phyloP scores from a whole-genome alignment of 2,888 invertebrate genomes.

The Lypha dubia region DNA sequence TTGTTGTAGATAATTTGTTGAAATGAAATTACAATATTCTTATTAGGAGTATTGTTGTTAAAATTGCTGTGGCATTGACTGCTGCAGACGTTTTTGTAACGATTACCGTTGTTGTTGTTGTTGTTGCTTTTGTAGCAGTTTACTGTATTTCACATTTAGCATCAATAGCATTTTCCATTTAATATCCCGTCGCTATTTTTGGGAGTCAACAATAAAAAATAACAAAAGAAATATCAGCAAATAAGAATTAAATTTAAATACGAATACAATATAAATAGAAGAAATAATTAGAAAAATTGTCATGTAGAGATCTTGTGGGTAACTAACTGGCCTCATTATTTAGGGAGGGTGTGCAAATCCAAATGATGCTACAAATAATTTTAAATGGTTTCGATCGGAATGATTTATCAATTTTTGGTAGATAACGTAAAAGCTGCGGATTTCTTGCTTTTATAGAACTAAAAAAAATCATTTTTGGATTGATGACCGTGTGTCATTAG shows the following conservation, averaged over 20 bases:
- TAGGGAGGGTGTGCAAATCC: not conserved
- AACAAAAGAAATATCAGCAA: conserved; percentile 35
- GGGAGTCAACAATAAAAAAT: conserved; percentile 39
- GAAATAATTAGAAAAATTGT: conserved; percentile 15
- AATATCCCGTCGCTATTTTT: conserved; percentile 52
- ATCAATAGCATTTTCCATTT: conserved; percentile 54
- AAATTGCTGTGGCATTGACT: conserved; percentile 28
- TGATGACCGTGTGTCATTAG: too few species aligned
- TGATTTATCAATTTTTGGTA: too few species aligned
- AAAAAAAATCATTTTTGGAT: too few species aligned
- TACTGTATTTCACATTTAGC: conserved; percentile 39
- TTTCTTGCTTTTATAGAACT: too few species aligned
- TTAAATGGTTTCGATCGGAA: too few species aligned
- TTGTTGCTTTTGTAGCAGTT: conserved; percentile 22
- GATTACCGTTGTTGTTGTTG: not conserved
- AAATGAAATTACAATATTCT: conserved; percentile 72
- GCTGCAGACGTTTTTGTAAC: not conserved
- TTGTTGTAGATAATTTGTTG: conserved; percentile 72
- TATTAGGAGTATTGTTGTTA: conserved; percentile 54
- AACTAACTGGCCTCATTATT: not conserved
- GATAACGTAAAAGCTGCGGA: too few species aligned
- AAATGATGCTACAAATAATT: not conserved
- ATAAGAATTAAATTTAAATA: conserved; percentile 43
- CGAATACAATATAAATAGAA: not conserved
- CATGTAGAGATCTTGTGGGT: not conserved